Percentiles rank a stretch among this genome's conserved stretches.
These are phyloP conservation scores for Lumbricus terrestris DNA, from an alignment of 2,888 invertebrate genomes.

Conservation along the genomic window DNA sequence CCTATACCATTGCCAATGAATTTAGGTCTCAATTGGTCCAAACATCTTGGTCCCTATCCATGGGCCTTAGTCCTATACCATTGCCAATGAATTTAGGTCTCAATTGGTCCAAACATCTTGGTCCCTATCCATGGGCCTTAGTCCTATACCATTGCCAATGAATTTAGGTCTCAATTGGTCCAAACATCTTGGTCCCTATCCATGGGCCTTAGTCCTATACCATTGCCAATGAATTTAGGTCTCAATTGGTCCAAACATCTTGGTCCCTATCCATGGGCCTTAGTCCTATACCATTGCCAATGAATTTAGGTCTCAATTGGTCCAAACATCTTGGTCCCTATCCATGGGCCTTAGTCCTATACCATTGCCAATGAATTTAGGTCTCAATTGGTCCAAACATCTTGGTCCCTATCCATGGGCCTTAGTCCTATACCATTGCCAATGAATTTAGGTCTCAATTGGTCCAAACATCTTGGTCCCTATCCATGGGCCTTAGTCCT, in stretches of 20 bases:
- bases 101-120: neutral
- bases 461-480: neutral
- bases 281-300: neutral
- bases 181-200: neutral
- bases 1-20: neutral
- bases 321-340: neutral
- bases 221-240: neutral
- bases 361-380: neutral
- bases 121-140: neutral
- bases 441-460: neutral
- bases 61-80: neutral
- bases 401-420: neutral
- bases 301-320: neutral
- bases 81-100: neutral
- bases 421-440: neutral
- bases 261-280: neutral
- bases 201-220: neutral
- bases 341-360: neutral
- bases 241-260: neutral
- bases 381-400: neutral
- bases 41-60: neutral
- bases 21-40: neutral
- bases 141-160: neutral
- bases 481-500: neutral
- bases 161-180: neutral